phyloP scores from a whole-genome alignment of 2,888 invertebrate genomes.

The Ormia ochracea region DNA sequence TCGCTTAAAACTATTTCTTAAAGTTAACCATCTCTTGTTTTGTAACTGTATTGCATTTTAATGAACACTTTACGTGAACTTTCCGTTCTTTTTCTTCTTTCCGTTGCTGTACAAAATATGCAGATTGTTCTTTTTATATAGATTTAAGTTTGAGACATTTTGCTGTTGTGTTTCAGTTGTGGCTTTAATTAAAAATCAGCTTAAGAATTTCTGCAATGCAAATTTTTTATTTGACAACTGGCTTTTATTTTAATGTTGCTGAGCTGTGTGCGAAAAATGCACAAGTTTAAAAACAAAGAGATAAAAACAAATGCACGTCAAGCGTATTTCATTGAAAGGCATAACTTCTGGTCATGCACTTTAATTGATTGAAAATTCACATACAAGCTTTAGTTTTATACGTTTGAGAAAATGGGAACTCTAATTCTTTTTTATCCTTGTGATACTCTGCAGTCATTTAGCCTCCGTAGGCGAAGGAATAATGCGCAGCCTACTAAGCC shows the following conservation, averaged over 20 bases:
- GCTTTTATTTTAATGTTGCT: neutral
- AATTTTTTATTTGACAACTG: slow-evolving; percentile 22
- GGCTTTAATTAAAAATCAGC: slow-evolving; percentile 61
- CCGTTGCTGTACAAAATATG: slow-evolving; percentile 18
- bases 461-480: too few species aligned
- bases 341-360: too few species aligned
- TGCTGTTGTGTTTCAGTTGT: slow-evolving; percentile 14
- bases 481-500: too few species aligned
- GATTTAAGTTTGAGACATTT: neutral
- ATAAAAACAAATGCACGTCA: slow-evolving; percentile 10
- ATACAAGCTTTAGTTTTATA: too few species aligned
- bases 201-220: slow-evolving; percentile 50
- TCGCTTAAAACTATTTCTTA: neutral
- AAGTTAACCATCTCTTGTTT: neutral
- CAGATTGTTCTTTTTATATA: neutral
- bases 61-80: slow-evolving; percentile 53
- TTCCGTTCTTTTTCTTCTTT: too few species aligned
- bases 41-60: slow-evolving; percentile 48
- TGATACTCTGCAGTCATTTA: too few species aligned
- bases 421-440: too few species aligned
- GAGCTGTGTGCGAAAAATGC: slow-evolving; percentile 12
- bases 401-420: too few species aligned
- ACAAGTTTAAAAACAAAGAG: slow-evolving; percentile 6
- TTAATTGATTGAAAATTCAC: too few species aligned
- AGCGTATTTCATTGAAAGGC: slow-evolving; percentile 8